Evolutionary conservation across 2,888 invertebrate genomes (phyloP), one percentile per base, ranked within the genome.

Genomic region (Thelaira solivaga): DNA sequence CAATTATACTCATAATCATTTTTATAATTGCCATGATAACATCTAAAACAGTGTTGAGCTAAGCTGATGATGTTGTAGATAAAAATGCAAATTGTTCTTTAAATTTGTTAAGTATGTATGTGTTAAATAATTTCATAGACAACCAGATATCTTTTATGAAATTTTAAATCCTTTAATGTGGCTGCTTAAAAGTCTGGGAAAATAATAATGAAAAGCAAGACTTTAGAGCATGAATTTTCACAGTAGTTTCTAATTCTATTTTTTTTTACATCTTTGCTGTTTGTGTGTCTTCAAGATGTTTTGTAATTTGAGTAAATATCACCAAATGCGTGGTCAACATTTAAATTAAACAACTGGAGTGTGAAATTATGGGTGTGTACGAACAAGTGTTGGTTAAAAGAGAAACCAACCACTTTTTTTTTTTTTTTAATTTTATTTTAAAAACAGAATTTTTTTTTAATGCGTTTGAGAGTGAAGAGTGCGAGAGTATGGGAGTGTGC

Each of bases 251-350:
- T 10, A 62, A 61, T 53, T 69, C 49, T 61, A n/a, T n/a, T n/a
- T n/a, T n/a, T n/a, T n/a, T n/a, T n/a, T n/a, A n/a, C n/a, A n/a
- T n/a, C n/a, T n/a, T n/a, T n/a, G n/a, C n/a, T 47, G 31, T 59
- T 22, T 20, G 22, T 31, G 6, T 57, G 13, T 16, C 43, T 67
- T 57, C n/a, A 34, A 34, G 22, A 20, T 47, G 16, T 47, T 59
- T 20, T 36, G 73, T 76, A 76, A 73, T 73, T 69, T 64, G 76
- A 76, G 68, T 62, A 31, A 51, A 18, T 68, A 39, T 62, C 47
- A 49, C 29, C 31, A 45, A 57, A 20, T 49, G 43, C 53, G 36
- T 51, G 39, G 31, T 51, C 59, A 65, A 71, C 22, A 78, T 41
- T 61, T 24, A 47, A 65, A 51, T 51, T 22, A 43, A 47, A 55